These are phyloP conservation scores for Actinia tenebrosa DNA, from an alignment of 64 coral and sea anemone genomes.

Conservation along the genomic window DNA sequence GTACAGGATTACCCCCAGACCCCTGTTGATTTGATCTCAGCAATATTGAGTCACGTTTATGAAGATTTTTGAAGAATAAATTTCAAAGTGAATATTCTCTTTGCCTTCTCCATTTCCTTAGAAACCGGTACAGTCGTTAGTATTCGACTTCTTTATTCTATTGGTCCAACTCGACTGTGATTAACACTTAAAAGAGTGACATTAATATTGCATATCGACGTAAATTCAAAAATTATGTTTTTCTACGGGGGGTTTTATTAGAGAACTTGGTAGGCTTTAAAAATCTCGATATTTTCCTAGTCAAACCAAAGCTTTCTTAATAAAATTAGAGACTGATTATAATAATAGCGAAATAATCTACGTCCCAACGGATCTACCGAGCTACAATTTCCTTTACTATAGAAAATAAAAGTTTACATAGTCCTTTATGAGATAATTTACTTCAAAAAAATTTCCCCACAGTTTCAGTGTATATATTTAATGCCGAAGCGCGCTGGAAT, in stretches of 20 bases:
- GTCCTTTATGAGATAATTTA: constrained; percentile 21
- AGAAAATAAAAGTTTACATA: constrained; percentile 5
- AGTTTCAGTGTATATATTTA: not conserved
- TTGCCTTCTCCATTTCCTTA: constrained; percentile 33
- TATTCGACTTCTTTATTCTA: not conserved
- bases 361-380: not conserved
- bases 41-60: constrained; percentile 9
- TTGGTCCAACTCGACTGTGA: constrained; percentile 40
- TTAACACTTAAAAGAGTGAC: constrained; percentile 56
- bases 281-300: not conserved
- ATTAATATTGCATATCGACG: constrained; percentile 58
- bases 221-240: constrained; percentile 50
- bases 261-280: not conserved
- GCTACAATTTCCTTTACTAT: not conserved
- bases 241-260: constrained; percentile 26
- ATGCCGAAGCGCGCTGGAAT: not conserved
- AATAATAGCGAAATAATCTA: not conserved
- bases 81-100: not conserved
- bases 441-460: not conserved
- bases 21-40: not conserved
- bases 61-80: not conserved
- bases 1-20: not conserved
- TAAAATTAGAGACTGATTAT: not conserved
- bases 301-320: not conserved
- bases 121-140: constrained; percentile 29